phyloP scores from a whole-genome alignment of 2,888 invertebrate species.

The Venusia cambrica region DNA sequence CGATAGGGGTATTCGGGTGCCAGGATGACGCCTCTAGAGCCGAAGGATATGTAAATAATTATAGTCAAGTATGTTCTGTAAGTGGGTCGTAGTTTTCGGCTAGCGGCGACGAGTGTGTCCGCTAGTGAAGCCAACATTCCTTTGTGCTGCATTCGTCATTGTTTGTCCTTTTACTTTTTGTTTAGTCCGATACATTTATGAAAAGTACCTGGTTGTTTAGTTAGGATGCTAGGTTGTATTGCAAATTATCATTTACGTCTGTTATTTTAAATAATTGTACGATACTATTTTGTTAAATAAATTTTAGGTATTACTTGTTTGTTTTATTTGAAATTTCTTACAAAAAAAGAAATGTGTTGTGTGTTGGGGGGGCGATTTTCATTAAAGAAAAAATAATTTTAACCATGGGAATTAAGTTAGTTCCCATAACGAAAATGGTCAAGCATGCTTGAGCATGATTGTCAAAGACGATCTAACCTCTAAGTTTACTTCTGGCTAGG shows the following conservation, averaged over 20 bases:
- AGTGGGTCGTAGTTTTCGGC: constrained; percentile 18
- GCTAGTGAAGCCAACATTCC: constrained; percentile 75
- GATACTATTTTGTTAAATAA: constrained; percentile 81
- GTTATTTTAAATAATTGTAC: constrained; percentile 80
- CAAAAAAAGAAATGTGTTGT: too few relatives aligned
- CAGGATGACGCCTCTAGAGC: constrained; percentile 18
- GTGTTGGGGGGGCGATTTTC: too few relatives aligned
- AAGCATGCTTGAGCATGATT: too few relatives aligned
- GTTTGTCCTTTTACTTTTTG: constrained; percentile 62
- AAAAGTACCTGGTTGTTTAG: constrained; percentile 81
- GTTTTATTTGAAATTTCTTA: constrained; percentile 43
- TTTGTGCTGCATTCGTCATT: constrained; percentile 75
- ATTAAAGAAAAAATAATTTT: too few relatives aligned
- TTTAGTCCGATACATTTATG: constrained; percentile 72
- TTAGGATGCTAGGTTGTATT: constrained; percentile 80
- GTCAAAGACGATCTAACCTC: too few relatives aligned
- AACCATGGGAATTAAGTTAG: too few relatives aligned
- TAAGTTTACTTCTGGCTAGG: too few relatives aligned
- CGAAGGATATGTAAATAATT: constrained; percentile 17
- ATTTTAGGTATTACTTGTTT: constrained; percentile 70
- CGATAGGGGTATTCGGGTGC: constrained; percentile 15
- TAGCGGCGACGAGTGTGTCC: constrained; percentile 23
- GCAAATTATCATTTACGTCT: constrained; percentile 78
- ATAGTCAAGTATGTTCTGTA: constrained; percentile 16
- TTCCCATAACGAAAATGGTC: too few relatives aligned